Base-by-base conservation (phyloP, 2,797 vertebrate species). In the Enteromius mattozi region DNA sequence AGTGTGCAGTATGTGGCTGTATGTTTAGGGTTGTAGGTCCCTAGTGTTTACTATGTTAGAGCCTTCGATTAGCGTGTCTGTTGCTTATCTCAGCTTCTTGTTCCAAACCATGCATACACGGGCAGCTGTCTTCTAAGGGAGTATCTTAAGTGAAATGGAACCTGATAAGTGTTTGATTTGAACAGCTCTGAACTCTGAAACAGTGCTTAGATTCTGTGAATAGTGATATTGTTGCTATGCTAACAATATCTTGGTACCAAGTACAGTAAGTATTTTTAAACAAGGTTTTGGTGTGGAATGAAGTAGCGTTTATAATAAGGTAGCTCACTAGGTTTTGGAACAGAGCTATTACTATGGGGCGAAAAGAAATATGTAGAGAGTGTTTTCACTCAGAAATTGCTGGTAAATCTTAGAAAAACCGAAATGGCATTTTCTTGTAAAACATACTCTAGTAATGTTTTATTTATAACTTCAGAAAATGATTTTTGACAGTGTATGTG, bases 71-170 rank as follows among this genome's bases (percentile, higher is more conserved):
- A 80, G 9, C n/a, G 13, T 70, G 47, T 24, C 13, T 49, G 42
- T 10, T 24, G 61, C 42, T 68, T 68, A 35, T 66, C 61, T 49
- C 30, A 68, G 78, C 78, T 75, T 75, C 49, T 75, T 33, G 16
- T 30, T 72, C 45, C 24, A 30, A 72, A 72, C 37, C 4, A 7
- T 14, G 10, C 16, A 51, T 21, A 33, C 27, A 74, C 33, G 7
- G 1, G 69, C 9, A 33, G 71, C 45, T 51, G 71, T 74, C 45
- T 74, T 51, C 12, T 54, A 56, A 6, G 3, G 72, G 30, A 54
- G 19, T 21, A 35, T 54, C 17, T 75, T 75, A 75, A 35, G 17
- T 2, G 10, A 33, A 35, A 75, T 13, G 21, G 47, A 74, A 35
- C 45, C 27, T 21, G 13, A 30, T 8, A 70, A 70, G n/a, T 14